These are phyloP conservation scores for Drosophila mercatorum DNA, from an alignment of 2,888 invertebrate genomes.

Conservation along the genomic window DNA sequence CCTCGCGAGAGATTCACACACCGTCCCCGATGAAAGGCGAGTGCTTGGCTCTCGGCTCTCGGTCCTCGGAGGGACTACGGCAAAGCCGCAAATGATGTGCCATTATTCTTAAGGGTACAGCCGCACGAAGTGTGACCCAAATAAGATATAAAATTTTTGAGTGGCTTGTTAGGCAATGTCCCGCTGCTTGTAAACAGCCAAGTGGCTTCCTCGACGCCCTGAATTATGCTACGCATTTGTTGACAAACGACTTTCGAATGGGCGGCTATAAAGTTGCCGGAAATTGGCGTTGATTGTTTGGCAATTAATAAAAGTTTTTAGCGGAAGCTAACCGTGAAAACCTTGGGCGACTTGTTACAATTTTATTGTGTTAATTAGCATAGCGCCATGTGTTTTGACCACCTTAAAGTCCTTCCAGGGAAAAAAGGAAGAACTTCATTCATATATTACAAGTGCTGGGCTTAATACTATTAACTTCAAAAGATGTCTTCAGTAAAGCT, in stretches of 20 bases:
- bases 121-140: conserved; percentile 78
- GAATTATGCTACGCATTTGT: conserved; percentile 74
- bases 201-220: conserved; percentile 31
- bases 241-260: conserved; percentile 78
- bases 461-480: too few species aligned
- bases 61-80: conserved; percentile 32
- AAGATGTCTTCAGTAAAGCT: too few species aligned
- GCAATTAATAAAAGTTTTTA: conserved; percentile 72
- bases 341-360: background rate
- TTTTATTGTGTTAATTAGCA: background rate
- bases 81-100: conserved; percentile 81
- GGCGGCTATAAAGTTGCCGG: conserved; percentile 66
- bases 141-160: conserved; percentile 78
- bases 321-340: background rate
- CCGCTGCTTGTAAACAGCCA: conserved; percentile 52
- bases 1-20: conserved; percentile 75
- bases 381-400: background rate
- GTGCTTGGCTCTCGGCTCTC: conserved; percentile 17
- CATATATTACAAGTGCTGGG: background rate
- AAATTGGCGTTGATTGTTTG: conserved; percentile 76
- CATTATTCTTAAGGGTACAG: conserved; percentile 80
- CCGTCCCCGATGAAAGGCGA: conserved; percentile 31
- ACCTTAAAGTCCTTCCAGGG: background rate
- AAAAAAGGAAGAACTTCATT: background rate
- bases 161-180: conserved; percentile 69